Percentiles rank a stretch among this genome's conserved stretches.
Conservation (phyloP, 2,113 vertebrate genomes). For the Rhagologus leucostigma region DNA sequence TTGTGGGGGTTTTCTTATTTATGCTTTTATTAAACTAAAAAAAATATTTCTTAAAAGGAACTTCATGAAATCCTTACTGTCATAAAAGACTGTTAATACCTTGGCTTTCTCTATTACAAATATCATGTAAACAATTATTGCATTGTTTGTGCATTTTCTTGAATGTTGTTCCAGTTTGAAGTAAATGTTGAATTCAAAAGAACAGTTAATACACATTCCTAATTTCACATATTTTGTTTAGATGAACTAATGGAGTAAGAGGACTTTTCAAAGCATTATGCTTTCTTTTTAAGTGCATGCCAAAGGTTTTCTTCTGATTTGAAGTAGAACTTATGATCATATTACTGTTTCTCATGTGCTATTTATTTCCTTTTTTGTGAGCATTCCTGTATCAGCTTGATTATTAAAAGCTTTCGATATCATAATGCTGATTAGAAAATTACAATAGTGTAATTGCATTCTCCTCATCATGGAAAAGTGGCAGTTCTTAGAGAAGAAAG, state of each 20-base stretch:
- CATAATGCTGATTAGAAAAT: neutral
- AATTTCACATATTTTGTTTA: slow-evolving; percentile 40
- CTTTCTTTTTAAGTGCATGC: neutral
- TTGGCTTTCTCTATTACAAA: slow-evolving; percentile 25
- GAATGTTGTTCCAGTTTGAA: slow-evolving; percentile 29
- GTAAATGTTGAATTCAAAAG: slow-evolving; percentile 10
- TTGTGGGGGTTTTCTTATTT: slow-evolving; percentile 34
- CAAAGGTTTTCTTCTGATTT: slow-evolving; percentile 11
- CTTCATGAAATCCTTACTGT: neutral
- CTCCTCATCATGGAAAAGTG: neutral
- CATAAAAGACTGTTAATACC: neutral
- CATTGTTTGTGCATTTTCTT: neutral
- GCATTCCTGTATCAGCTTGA: neutral
- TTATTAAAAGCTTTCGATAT: neutral
- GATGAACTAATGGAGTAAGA: slow-evolving; percentile 33
- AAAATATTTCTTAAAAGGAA: neutral
- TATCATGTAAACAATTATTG: slow-evolving; percentile 30
- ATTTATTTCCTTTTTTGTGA: neutral
- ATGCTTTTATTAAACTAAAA: neutral
- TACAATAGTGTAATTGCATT: neutral
- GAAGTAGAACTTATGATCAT: neutral
- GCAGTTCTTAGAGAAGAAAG: neutral
- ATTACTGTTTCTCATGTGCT: neutral
- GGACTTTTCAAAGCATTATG: slow-evolving; percentile 10
- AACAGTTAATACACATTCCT: slow-evolving; percentile 41